Evolutionary conservation across 2,797 vertebrate genomes (phyloP), one percentile per base, ranked within the genome.

Genomic region (Enteromius afrohamiltoni): DNA sequence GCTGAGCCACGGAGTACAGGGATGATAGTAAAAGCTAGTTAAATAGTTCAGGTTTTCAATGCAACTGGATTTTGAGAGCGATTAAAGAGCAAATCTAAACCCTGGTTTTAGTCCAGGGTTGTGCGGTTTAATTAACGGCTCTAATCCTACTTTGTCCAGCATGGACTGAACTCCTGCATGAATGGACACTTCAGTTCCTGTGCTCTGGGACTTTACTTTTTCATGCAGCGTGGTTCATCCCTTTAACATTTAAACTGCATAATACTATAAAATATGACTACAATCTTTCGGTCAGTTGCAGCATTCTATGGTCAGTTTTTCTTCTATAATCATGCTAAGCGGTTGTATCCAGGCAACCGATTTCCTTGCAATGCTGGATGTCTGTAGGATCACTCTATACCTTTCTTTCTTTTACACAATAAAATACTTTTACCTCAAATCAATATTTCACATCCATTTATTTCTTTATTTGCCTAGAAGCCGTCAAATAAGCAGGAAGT

Each of bases 321-420:
- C 21, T 29, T 13, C 58, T 45, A 47, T 64, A 64, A 77, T 78
- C 40, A 65, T 64, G 76, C 23, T 65, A 62, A 77, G 19, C 1
- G 11, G n/a, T 29, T 45, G 76, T 77, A 64, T 78, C 76, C 76
- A 31, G 58, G 76, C 76, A 78, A 78, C 58, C 1, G 17, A 31
- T 78, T 21, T 47, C 26, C 76, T 60, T 29, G 53, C n/a, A 6
- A 37, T 10, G 21, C 34, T 19, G 16, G 53, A 77, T 45, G 34
- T 62, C n/a, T 62, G 37, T 17, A 5, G 9, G 5, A 42, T 58
- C n/a, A 42, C 55, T 49, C 70, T 31, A 26, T 49, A 29, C 16
- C 45, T 29, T 2, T 29, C 26, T 31, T 75, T 75, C 31, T 4
- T 55, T 58, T 3, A 17, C 31, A 58, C 53, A 10, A 37, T n/a